Percentiles rank a stretch among this genome's conserved stretches.
phyloP scores from a whole-genome alignment of 2,888 invertebrate genomes.

The Rotaria socialis region DNA sequence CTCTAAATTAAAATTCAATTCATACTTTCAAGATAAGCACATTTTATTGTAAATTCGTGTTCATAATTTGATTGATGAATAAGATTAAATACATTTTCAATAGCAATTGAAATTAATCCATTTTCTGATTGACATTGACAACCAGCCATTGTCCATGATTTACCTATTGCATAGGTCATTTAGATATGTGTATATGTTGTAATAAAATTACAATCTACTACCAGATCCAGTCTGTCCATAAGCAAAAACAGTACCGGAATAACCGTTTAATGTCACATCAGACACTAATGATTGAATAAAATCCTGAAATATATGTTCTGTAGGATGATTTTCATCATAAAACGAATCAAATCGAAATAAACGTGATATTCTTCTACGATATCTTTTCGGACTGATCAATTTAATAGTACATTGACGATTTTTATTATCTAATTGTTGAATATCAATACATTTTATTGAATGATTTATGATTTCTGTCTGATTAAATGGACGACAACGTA shows the following conservation, averaged over 20 bases:
- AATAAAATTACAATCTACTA: not conserved
- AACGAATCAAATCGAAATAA: conserved; percentile 10
- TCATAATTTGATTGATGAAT: not conserved
- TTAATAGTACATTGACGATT: not conserved
- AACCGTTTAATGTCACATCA: not conserved
- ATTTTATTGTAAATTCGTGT: conserved; percentile 3
- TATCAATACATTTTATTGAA: conserved; percentile 25
- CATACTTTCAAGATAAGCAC: conserved; percentile 17
- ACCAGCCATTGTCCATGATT: conserved; percentile 20
- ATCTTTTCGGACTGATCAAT: conserved; percentile 7
- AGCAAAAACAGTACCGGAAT: conserved; percentile 26
- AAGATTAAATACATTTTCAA: conserved; percentile 5
- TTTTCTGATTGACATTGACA: not conserved
- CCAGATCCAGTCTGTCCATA: conserved; percentile 31
- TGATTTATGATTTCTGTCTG: not conserved
- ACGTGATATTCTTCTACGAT: not conserved
- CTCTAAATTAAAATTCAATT: too few relatives aligned
- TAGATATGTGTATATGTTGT: too few relatives aligned
- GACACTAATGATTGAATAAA: conserved; percentile 22
- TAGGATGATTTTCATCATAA: conserved; percentile 22
- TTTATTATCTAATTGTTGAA: not conserved
- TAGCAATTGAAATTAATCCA: conserved; percentile 10
- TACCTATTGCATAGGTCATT: not conserved
- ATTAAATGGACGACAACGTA: conserved; percentile 34
- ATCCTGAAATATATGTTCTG: conserved; percentile 17